Conservation (phyloP, 2,888 invertebrate genomes). For the Scaptomyza flava region DNA sequence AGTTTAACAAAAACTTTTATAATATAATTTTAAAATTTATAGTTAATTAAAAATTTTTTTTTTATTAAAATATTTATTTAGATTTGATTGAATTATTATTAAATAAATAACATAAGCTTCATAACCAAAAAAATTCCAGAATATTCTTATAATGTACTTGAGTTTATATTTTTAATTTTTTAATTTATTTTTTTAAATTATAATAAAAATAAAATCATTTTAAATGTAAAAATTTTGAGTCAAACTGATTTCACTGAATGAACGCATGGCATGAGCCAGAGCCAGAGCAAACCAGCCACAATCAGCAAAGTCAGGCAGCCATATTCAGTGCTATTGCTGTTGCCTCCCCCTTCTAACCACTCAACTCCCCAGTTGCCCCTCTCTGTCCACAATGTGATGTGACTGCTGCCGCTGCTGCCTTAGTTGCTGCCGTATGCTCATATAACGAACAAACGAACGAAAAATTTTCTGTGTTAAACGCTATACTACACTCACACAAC, state of each 20-base stretch:
- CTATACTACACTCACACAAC: constrained; percentile 44
- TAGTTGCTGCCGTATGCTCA: constrained; percentile 61
- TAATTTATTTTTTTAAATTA: constrained; percentile 20
- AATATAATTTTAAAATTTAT: too few relatives aligned
- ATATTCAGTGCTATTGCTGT: constrained; percentile 64
- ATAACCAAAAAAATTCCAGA: too few relatives aligned
- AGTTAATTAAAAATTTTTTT: too few relatives aligned
- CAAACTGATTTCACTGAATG: constrained; percentile 29
- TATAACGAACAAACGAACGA: constrained; percentile 74
- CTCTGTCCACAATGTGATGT: constrained; percentile 24
- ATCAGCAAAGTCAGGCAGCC: constrained; percentile 62
- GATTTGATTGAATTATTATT: too few relatives aligned
- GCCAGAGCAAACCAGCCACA: constrained; percentile 59
- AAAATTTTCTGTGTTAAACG: constrained; percentile 66
- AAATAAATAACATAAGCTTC: too few relatives aligned
- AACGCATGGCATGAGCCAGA: constrained; percentile 32
- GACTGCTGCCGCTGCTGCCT: constrained; percentile 33
- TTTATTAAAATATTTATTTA: too few relatives aligned
- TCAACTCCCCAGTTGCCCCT: constrained; percentile 20
- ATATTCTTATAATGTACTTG: too few relatives aligned
- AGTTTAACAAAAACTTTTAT: too few relatives aligned
- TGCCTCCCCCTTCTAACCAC: constrained; percentile 30
- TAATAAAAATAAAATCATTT: constrained; percentile 1
- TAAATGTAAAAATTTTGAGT: constrained; percentile 7
- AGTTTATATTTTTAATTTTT: too few relatives aligned